Conservation (phyloP, 2,888 invertebrate species). For the Pristionchus entomophagus region DNA sequence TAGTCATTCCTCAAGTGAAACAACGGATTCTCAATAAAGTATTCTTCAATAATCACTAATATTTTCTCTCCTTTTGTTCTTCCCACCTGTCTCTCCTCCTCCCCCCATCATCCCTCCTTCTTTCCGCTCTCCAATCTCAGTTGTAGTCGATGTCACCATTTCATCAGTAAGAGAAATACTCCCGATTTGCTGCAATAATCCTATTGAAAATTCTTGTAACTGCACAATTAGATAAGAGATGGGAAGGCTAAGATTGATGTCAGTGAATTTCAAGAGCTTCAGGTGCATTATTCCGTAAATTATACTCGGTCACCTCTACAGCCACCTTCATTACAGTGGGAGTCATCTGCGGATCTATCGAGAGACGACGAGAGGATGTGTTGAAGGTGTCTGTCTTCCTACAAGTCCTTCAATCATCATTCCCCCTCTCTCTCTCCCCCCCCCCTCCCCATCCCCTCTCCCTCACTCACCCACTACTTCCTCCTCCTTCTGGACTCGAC, state of each 20-base stretch:
- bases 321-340: slow-evolving; percentile 12
- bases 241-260: too few relatives aligned
- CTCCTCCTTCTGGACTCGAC: neutral
- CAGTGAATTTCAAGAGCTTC: too few relatives aligned
- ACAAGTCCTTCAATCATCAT: neutral
- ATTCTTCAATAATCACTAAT: neutral
- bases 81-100: neutral
- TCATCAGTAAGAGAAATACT: neutral
- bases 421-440: too few relatives aligned
- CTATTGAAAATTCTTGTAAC: too few relatives aligned
- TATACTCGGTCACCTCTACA: neutral
- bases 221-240: too few relatives aligned
- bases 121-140: neutral
- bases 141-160: neutral
- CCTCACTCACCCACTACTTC: neutral
- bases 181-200: neutral
- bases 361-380: slow-evolving; percentile 18
- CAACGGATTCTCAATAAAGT: neutral
- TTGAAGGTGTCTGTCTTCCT: slow-evolving; percentile 12
- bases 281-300: neutral
- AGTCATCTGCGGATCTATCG: slow-evolving; percentile 1
- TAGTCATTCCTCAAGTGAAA: neutral
- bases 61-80: neutral
- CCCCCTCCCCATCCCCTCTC: neutral
- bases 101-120: neutral